A percentile compares a stretch with the other conserved stretches of the same genome.
Evolutionary conservation across 1,140 invertebrate genomes (phyloP).

Genomic region (Saccostrea echinata): DNA sequence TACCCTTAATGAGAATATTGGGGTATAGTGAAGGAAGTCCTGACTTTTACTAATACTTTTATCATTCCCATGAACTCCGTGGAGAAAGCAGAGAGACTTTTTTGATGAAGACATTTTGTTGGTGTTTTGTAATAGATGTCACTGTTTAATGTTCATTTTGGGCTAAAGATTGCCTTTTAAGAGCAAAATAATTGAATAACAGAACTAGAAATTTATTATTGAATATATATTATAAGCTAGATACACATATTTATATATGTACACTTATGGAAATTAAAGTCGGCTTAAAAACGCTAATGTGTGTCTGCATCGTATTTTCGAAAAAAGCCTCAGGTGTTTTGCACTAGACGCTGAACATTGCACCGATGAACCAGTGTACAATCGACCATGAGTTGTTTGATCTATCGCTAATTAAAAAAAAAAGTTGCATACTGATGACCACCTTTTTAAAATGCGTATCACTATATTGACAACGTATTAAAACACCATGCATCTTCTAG

Average conservation of each 20-base stretch:
- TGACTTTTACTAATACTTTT: conserved; percentile 28
- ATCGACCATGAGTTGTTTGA: too few species aligned
- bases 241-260: conserved; percentile 40
- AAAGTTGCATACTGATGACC: too few species aligned
- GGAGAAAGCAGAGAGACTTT: not conserved
- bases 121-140: conserved; percentile 34
- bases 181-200: conserved; percentile 28
- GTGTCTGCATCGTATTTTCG: not conserved
- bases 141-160: conserved; percentile 19
- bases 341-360: too few species aligned
- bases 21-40: not conserved
- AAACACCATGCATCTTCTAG: too few species aligned
- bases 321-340: not conserved
- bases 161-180: not conserved
- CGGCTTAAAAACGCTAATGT: not conserved
- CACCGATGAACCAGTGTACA: too few species aligned
- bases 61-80: conserved; percentile 25
- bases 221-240: conserved; percentile 24
- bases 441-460: too few species aligned
- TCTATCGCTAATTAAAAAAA: too few species aligned
- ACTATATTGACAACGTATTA: too few species aligned
- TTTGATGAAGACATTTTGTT: conserved; percentile 13
- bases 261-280: conserved; percentile 25
- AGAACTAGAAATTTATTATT: conserved; percentile 24
- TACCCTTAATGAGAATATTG: not conserved